phyloP scores from a whole-genome alignment of 1,140 invertebrate species.

The Asobara japonica region DNA sequence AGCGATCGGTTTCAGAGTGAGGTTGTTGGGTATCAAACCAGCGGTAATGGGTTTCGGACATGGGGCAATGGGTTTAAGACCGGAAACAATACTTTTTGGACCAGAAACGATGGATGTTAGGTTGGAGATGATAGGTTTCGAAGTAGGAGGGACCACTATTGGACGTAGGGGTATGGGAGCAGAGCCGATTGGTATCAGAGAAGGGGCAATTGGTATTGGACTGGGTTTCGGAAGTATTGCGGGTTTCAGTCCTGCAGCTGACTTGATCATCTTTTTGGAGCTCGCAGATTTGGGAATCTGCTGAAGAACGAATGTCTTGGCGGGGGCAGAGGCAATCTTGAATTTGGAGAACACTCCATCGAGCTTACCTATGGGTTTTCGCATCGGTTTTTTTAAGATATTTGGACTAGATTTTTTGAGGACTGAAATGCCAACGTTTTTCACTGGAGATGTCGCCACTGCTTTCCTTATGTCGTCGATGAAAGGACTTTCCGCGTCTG shows the following conservation, averaged over 20 bases:
- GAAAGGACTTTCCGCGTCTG: constrained; percentile 37
- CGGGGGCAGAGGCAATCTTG: neutral
- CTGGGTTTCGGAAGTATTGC: neutral
- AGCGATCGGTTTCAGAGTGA: neutral
- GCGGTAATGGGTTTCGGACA: neutral
- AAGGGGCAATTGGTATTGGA: neutral
- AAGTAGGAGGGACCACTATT: neutral
- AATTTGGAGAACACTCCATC: neutral
- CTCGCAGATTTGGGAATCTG: neutral
- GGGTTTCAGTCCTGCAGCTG: neutral
- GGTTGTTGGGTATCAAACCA: neutral
- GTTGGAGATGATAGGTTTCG: neutral
- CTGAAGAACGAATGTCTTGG: neutral
- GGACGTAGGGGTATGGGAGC: neutral
- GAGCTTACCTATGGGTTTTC: neutral
- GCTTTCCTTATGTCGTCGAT: constrained; percentile 55
- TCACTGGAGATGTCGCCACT: constrained; percentile 48
- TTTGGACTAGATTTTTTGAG: constrained; percentile 51
- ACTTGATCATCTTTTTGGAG: neutral
- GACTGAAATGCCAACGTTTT: constrained; percentile 45
- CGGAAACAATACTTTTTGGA: neutral
- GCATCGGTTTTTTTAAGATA: constrained; percentile 50
- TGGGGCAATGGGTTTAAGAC: neutral
- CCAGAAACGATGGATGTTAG: neutral
- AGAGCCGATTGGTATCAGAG: constrained; percentile 18